Evolutionary conservation across 2,888 invertebrate genomes (phyloP).

Genomic region (Chloroclystis v-ata): DNA sequence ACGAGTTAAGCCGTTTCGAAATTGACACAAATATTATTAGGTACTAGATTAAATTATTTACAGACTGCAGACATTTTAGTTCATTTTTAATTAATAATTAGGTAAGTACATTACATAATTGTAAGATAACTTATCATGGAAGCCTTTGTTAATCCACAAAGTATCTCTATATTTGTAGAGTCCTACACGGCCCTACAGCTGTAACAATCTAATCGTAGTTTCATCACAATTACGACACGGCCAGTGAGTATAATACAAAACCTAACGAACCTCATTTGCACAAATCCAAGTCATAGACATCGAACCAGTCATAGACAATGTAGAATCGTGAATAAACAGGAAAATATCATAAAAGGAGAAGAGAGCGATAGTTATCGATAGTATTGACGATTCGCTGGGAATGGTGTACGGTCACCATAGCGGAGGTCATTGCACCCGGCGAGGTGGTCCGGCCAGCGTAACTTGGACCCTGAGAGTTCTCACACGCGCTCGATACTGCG

Average conservation of each 20-base stretch:
- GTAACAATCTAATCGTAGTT: neutral
- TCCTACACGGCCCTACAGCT: neutral
- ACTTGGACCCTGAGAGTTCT: constrained; percentile 15
- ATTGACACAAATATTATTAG: neutral
- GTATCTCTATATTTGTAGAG: too few relatives aligned
- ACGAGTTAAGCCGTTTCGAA: neutral
- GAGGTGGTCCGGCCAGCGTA: constrained; percentile 25
- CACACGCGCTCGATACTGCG: neutral
- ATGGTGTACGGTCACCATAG: constrained; percentile 40
- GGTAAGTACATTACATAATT: too few relatives aligned
- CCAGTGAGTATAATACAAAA: neutral
- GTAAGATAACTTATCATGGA: too few relatives aligned
- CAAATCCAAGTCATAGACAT: neutral
- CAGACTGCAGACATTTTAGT: too few relatives aligned
- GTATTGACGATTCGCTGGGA: constrained; percentile 28
- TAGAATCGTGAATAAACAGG: constrained; percentile 16
- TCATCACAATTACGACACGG: neutral
- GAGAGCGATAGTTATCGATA: constrained; percentile 33
- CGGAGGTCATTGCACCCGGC: constrained; percentile 37
- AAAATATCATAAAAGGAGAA: constrained; percentile 22
- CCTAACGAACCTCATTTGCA: neutral
- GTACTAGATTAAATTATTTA: too few relatives aligned
- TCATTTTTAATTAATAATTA: too few relatives aligned
- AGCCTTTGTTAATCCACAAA: neutral
- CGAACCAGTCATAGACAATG: neutral